Evolutionary conservation across 2,113 vertebrate genomes (phyloP), one percentile per base, ranked within the genome.

Genomic region (Gymnorhina tibicen): DNA sequence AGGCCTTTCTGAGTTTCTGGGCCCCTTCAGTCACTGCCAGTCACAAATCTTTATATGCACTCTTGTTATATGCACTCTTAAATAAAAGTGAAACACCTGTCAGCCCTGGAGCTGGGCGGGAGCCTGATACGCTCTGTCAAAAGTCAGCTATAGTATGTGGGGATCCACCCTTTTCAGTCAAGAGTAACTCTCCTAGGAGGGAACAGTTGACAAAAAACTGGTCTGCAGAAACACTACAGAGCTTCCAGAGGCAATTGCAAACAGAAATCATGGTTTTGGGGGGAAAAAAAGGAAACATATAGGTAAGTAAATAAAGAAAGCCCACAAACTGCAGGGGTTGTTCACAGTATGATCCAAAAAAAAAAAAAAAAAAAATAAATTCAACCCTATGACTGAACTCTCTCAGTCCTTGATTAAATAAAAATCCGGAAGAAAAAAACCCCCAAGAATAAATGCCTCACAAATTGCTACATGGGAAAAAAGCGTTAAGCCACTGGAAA

Each of bases 211-310:
- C 24, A 68, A 18, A 62, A 76, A 62, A 30, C 1, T n/a, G 21
- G 13, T 13, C 35, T 55, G 5, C 13, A 81, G 23, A 50, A 82
- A 10, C 3, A 15, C 24, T n/a, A 6, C 0, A 1, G 24, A 77
- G 9, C 7, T 74, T 58, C 33, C 49, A 74, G 37, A 47, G 11
- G 7, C 22, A 68, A 33, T 13, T 60, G 8, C 5, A 24, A 66
- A 49, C 6, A 58, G 11, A 63, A 84, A 33, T 26, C 0, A 24
- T 18, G 3, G 0, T 3, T 59, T n/a, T 2, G 2, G 4, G 3
- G 3, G 1, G 8, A 10, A 13, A 11, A 49, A 47, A 42, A 7
- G 7, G 6, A 52, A 59, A 4, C 1, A 69, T 63, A 11, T 5
- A 30, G 2, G 0, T 42, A 50, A 42, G 13, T 30, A 26, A 85